Percentiles rank a stretch among this genome's conserved stretches.
Evolutionary conservation across 1,140 invertebrate genomes (phyloP).

Genomic region (Dendrolimus kikuchii): DNA sequence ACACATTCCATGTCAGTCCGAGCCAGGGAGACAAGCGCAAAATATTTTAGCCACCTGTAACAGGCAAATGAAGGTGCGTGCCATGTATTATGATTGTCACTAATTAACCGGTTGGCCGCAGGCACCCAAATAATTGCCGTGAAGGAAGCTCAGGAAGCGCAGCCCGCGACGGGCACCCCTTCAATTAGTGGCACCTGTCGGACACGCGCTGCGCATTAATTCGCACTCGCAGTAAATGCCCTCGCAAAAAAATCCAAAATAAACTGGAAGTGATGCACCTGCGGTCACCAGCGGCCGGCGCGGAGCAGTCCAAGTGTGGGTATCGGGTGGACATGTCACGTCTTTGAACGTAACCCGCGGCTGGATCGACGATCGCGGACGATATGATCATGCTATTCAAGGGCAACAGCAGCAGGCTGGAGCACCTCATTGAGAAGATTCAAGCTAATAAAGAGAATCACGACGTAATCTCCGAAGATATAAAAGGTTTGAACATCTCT

Average conservation of each 20-base stretch:
- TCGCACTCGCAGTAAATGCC: slow-evolving; percentile 52
- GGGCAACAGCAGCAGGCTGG: slow-evolving; percentile 84
- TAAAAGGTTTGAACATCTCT: slow-evolving; percentile 59
- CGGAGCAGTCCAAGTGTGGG: slow-evolving; percentile 17
- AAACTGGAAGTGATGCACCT: slow-evolving; percentile 66
- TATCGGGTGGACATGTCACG: slow-evolving; percentile 2
- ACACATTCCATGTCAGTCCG: no score
- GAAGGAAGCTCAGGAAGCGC: slow-evolving; percentile 50
- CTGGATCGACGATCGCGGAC: neutral
- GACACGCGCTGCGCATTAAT: slow-evolving; percentile 60
- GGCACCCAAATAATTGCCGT: slow-evolving; percentile 64
- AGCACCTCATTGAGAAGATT: slow-evolving; percentile 87
- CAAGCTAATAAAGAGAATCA: slow-evolving; percentile 82
- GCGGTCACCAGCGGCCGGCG: slow-evolving; percentile 32
- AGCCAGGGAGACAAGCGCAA: neutral
- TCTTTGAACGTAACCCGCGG: no score
- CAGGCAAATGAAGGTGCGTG: slow-evolving; percentile 43
- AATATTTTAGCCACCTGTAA: slow-evolving; percentile 28
- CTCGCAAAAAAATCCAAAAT: slow-evolving; percentile 57
- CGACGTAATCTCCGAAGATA: slow-evolving; percentile 69
- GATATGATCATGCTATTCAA: slow-evolving; percentile 82
- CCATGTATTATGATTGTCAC: slow-evolving; percentile 21
- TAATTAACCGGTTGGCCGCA: slow-evolving; percentile 43
- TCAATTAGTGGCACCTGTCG: slow-evolving; percentile 64
- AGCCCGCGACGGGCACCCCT: slow-evolving; percentile 38